phyloP scores from a whole-genome alignment of 1,140 invertebrate genomes.

The Drosophila lacertosa region DNA sequence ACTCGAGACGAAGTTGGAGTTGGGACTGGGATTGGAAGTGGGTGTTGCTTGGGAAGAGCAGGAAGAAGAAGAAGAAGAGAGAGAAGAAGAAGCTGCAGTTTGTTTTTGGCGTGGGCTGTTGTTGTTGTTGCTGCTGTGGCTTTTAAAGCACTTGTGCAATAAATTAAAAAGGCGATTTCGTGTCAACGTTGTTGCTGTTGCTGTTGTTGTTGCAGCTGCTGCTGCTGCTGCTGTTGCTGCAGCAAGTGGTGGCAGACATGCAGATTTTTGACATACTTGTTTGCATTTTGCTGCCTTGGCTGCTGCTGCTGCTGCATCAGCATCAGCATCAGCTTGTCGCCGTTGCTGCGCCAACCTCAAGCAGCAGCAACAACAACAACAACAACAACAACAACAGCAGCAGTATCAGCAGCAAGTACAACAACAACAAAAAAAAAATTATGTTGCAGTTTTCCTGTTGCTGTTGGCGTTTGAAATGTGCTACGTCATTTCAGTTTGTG shows the following conservation, averaged over 20 bases:
- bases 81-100: slow-evolving; percentile 17
- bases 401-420: slow-evolving; percentile 19
- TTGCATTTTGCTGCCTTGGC: slow-evolving; percentile 79
- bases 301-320: slow-evolving; percentile 48
- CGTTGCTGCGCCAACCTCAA: slow-evolving; percentile 57
- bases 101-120: slow-evolving; percentile 61
- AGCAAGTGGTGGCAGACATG: slow-evolving; percentile 81
- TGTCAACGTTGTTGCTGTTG: slow-evolving; percentile 57
- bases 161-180: slow-evolving; percentile 81
- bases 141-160: slow-evolving; percentile 82
- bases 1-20: slow-evolving; percentile 27
- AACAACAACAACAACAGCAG: slow-evolving; percentile 10
- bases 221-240: slow-evolving; percentile 25
- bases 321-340: slow-evolving; percentile 61
- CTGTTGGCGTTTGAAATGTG: slow-evolving; percentile 54
- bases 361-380: slow-evolving; percentile 37
- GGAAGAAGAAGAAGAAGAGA: no score
- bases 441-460: slow-evolving; percentile 32
- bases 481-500: slow-evolving; percentile 51
- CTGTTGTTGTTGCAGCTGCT: slow-evolving; percentile 37
- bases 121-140: slow-evolving; percentile 39
- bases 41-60: slow-evolving; percentile 14
- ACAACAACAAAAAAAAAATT: slow-evolving; percentile 30
- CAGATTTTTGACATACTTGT: slow-evolving; percentile 83
- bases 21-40: slow-evolving; percentile 8